These are phyloP conservation scores for Epinephelus awoara DNA, from an alignment of 2,797 vertebrate species.

Conservation along the genomic window DNA sequence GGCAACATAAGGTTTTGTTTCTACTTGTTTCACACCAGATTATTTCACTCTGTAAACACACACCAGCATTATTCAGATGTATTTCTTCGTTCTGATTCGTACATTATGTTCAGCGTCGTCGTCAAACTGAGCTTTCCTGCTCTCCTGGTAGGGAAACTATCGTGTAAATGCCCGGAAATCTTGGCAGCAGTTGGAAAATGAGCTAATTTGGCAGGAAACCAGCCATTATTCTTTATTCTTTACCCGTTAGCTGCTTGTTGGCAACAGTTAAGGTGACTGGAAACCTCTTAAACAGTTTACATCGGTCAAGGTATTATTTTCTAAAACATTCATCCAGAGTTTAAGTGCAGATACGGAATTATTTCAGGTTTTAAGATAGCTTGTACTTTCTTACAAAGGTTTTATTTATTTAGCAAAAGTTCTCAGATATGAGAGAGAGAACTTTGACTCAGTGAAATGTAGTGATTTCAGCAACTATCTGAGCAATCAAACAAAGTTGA, in stretches of 20 bases:
- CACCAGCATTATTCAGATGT: neutral
- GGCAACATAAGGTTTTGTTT: neutral
- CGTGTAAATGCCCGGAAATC: neutral
- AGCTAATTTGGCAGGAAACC: neutral
- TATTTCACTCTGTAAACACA: neutral
- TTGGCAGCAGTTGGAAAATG: neutral
- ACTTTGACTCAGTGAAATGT: too few species aligned
- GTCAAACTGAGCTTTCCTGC: neutral
- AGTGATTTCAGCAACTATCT: too few species aligned
- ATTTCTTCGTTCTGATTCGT: neutral
- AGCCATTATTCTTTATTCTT: neutral
- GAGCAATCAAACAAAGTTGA: too few species aligned
- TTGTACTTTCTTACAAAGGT: too few species aligned
- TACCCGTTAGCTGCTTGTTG: neutral
- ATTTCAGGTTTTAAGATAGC: too few species aligned
- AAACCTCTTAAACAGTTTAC: neutral
- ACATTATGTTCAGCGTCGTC: neutral
- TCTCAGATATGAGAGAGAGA: too few species aligned
- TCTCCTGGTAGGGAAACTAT: neutral
- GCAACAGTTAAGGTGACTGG: neutral
- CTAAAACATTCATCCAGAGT: too few species aligned
- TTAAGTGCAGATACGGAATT: too few species aligned
- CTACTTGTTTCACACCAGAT: neutral
- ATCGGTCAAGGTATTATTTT: neutral
- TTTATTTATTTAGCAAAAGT: too few species aligned